Percentiles rank a stretch among this genome's conserved stretches.
Evolutionary conservation across 2,113 vertebrate species (phyloP).

Genomic region (Empidonax alnorum): DNA sequence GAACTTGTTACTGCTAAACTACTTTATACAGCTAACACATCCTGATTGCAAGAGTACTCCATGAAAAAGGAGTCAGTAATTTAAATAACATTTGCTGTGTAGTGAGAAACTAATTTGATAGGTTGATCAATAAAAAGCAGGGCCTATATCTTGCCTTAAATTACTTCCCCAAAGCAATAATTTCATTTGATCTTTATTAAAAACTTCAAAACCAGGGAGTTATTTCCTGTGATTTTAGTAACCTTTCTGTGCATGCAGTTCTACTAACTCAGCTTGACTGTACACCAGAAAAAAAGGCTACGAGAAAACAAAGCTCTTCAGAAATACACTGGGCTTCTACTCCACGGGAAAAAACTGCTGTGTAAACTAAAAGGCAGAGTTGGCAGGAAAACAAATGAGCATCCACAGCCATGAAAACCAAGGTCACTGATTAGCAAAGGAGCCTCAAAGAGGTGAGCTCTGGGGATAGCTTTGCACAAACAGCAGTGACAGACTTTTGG

Average conservation of each 20-base stretch:
- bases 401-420: neutral
- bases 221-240: neutral
- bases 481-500: neutral
- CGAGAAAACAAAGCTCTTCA: slow-evolving; percentile 9
- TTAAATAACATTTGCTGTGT: neutral
- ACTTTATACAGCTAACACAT: neutral
- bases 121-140: neutral
- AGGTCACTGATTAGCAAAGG: neutral
- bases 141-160: neutral
- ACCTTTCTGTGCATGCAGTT: neutral
- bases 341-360: neutral
- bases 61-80: neutral
- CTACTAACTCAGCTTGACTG: neutral
- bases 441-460: neutral
- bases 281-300: neutral
- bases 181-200: neutral
- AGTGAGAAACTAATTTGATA: neutral
- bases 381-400: neutral
- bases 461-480: neutral
- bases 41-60: neutral
- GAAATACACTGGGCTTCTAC: neutral
- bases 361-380: neutral
- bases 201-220: neutral
- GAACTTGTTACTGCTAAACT: neutral
- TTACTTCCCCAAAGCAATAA: neutral